Evolutionary conservation across 2,797 vertebrate genomes (phyloP), one percentile per base, ranked within the genome.

Genomic region (Gymnothorax reevesii): DNA sequence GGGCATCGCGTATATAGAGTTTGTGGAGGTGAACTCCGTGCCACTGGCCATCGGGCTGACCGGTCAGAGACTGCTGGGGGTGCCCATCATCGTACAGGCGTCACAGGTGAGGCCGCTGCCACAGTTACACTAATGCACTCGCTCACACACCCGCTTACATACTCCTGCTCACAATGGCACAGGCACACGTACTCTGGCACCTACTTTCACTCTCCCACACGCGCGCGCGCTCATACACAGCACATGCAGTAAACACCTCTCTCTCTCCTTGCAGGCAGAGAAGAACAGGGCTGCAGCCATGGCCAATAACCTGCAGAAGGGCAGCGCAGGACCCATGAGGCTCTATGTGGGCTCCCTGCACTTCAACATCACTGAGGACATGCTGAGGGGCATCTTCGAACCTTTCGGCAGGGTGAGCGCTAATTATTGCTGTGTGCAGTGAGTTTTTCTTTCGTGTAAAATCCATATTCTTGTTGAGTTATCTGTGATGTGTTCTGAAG

Each of bases 281-380:
- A 99, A 99, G 92, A 99, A 99, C 89, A 94, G 99, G 94, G 98
- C 99, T 59, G 99, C 98, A 52, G 98, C 99, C 52, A 97, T 97
- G 92, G 98, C 98, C 87, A 98, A 97, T 89, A 99, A 98, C 87
- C 95, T 99, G 13, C 99, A 99, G 93, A 99, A 99, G 91, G 98
- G 98, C 88, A 98, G 96, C 80, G 97, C 97, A 9, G 99, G 99
- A 33, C 99, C 99, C 0, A 99, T 99, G 99, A 93, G 98, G 2
- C 97, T 99, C 22, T 99, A 99, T 64, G 99, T 99, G 60, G 99
- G 99, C 66, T 99, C 99, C 0, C 94, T 99, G 87, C 98, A 99
- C 89, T 99, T 99, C 94, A 99, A 99, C 90, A 99, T 99, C 87
- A 99, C 99, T 52, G 99, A 99, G 92, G 99, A 99, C 92, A 99